A percentile compares a stretch with the other conserved stretches of the same genome.
Evolutionary conservation across 2,113 vertebrate species (phyloP).

Genomic region (Macroglossus sobrinus): DNA sequence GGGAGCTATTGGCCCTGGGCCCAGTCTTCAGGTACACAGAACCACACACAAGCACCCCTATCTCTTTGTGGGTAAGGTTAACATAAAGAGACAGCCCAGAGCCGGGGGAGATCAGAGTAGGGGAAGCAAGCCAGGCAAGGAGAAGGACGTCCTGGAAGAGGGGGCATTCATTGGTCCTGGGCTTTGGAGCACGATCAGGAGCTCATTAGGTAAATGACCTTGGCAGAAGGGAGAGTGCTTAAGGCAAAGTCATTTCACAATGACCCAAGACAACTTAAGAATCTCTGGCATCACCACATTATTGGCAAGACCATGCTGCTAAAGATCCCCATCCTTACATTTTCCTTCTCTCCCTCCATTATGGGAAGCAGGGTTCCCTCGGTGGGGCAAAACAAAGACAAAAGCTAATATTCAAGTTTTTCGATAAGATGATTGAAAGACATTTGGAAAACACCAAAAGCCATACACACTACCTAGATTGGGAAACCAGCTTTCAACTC

Average conservation of each 20-base stretch:
- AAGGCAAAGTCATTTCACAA: background rate
- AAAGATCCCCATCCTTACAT: background rate
- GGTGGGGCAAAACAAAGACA: background rate
- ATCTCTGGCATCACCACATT: background rate
- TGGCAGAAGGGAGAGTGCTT: background rate
- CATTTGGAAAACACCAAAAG: background rate
- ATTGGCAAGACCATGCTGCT: background rate
- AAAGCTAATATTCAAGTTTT: background rate
- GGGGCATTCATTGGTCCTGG: background rate
- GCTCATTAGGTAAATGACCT: background rate
- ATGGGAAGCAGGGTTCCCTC: background rate
- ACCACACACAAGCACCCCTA: background rate
- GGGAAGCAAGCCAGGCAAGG: background rate
- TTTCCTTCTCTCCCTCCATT: background rate
- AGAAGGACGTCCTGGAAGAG: background rate
- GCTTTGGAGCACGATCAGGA: background rate
- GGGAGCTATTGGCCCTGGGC: background rate
- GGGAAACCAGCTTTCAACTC: background rate
- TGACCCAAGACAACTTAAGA: background rate
- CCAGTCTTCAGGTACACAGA: background rate
- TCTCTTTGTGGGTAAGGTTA: background rate
- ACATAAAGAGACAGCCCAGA: background rate
- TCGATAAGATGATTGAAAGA: background rate
- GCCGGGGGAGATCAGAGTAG: background rate
- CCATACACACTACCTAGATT: background rate